Base-by-base conservation (phyloP, 2,113 vertebrate genomes). In the Gila orcuttii region DNA sequence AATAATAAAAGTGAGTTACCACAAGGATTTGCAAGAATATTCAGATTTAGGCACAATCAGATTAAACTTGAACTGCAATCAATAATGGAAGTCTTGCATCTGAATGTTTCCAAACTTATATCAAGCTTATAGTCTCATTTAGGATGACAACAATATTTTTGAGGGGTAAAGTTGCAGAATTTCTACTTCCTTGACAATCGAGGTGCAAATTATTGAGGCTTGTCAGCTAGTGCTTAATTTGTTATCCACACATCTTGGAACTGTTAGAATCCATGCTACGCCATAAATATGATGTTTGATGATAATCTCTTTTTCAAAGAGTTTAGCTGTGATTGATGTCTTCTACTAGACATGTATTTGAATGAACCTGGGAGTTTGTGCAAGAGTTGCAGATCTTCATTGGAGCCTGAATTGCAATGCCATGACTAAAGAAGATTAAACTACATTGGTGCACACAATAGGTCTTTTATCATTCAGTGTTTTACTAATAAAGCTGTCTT, bases 1-100 rank as follows among this genome's bases (percentile, higher is more conserved):
- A 93, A 92, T 42, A 91, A 91, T 90, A 86, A 75, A 82, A 82
- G 45, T 79, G 91, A 92, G 90, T 91, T 93, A 94, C 91, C 94
- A 94, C 55, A 21, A 57, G 19, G 19, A 57, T 15, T 21, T 57
- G 55, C 55, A 23, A 57, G 55, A 50, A 62, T 66, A 75, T 85
- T 81, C 50, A 69, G 74, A 79, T 89, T 62, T 73, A 86, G 55
- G 62, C 74, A 88, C 4, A 23, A 42, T 60, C 31, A 59, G 36
- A 80, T 86, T 47, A 45, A 21, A 42, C 25, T 79, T 81, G n/a
- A 50, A 68, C 79, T 83, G 15, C 19, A 39, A 52, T 57, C 21
- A 3, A 42, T 62, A 55, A 4, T 10, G 77, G 28, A 36, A 36
- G 47, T 23, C 39, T 68, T 82, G 60, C 64, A 47, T 15, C 28